These are phyloP conservation scores for Quadriops clusia DNA, from an alignment of 2,888 invertebrate species.

Conservation along the genomic window DNA sequence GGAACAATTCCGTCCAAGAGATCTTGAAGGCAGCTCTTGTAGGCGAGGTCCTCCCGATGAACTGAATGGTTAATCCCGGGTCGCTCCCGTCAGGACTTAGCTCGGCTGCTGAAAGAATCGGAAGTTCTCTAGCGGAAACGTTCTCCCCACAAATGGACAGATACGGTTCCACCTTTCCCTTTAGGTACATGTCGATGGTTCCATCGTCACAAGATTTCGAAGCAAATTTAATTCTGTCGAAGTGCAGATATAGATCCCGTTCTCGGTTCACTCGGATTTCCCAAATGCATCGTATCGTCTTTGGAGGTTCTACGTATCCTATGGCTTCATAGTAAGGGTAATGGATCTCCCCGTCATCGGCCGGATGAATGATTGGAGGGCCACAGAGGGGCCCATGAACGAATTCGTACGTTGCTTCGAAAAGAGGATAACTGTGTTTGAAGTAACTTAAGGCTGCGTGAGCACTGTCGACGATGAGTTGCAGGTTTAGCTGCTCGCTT, in stretches of 20 bases:
- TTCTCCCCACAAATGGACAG: conserved; percentile 78
- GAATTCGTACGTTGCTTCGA: conserved; percentile 80
- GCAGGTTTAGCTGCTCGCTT: conserved; percentile 69
- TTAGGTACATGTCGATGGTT: conserved; percentile 63
- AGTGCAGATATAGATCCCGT: conserved; percentile 75
- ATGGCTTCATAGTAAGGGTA: conserved; percentile 77
- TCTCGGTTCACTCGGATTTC: conserved; percentile 65
- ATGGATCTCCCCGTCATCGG: conserved; percentile 75
- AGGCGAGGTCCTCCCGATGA: conserved; percentile 48
- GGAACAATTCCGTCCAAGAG: conserved; percentile 82
- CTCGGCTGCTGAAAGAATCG: conserved; percentile 68
- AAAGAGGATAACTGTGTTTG: conserved; percentile 71
- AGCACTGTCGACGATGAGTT: conserved; percentile 70
- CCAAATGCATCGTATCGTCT: conserved; percentile 44
- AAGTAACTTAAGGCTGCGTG: conserved; percentile 82
- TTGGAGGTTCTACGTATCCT: conserved; percentile 53
- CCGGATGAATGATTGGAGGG: conserved; percentile 65
- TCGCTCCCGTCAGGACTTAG: conserved; percentile 51
- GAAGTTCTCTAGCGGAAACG: conserved; percentile 68
- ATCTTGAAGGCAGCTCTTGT: conserved; percentile 78
- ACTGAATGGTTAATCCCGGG: conserved; percentile 53
- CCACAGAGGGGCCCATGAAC: conserved; percentile 83
- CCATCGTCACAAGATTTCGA: conserved; percentile 80
- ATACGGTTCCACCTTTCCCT: conserved; percentile 53
- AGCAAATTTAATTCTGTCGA: conserved; percentile 76